Evolutionary conservation across 1,140 invertebrate species (phyloP), one percentile per base, ranked within the genome.

Genomic region (Drosophila fuyamai): DNA sequence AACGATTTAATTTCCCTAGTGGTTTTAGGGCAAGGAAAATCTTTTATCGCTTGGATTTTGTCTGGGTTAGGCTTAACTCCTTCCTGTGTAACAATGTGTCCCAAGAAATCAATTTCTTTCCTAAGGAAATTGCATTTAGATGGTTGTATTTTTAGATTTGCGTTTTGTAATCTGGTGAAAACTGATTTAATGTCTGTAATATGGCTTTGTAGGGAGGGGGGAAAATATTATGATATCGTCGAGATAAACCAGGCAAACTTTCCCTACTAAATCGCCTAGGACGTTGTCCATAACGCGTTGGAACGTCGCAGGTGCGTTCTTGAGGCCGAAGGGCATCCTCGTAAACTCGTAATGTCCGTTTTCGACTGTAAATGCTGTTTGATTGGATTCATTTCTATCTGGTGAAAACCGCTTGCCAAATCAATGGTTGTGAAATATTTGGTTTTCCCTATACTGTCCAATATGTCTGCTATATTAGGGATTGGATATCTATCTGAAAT

Each of bases 241-340:
- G 7, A 60, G 35, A 46, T 47, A 60, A 27, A 48, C 23, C 13
- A 48, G 46, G 7, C 46, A 51, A 16, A 36, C 32, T 10, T 36
- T 51, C n/a, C 50, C 32, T 32, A 36, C 16, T 13, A 40, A 1
- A 4, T 55, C 53, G 13, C 61, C 61, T 4, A 65, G 16, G 18
- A 65, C 53, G 38, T 32, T 50, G 13, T 53, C 59, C 48, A 53
- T 53, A 44, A 53, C 48, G 38, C 48, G 38, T 14, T 55, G 61
- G 35, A 65, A 56, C 9, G 51, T 63, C 16, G 32, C 51, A 46
- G 16, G 50, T 0, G 40, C 60, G 27, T 63, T 54, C 12, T 44
- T 61, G 6, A 63, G 27, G 35, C 61, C 61, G 41, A 56, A 65
- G 12, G 51, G 32, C 55, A 67, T 58, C 16, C 56, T 58, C 5